Evolutionary conservation across 2,797 vertebrate genomes (phyloP).

Genomic region (Neopelma chrysocephalum): DNA sequence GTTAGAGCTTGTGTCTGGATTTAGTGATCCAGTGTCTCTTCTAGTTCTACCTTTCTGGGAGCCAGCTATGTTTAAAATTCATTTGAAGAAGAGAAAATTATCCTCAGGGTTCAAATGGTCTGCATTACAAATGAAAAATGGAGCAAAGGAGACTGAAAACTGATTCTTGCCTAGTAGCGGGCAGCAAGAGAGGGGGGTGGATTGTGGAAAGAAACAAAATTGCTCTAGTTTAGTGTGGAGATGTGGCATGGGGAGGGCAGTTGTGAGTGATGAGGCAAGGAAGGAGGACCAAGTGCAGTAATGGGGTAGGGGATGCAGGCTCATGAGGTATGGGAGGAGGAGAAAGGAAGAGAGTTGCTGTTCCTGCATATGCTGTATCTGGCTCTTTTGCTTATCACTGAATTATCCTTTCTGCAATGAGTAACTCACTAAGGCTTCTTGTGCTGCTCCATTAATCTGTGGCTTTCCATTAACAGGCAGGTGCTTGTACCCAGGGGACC

Average conservation of each 20-base stretch:
- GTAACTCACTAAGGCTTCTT: slow-evolving; percentile 54
- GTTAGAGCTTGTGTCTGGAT: background rate
- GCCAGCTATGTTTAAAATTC: background rate
- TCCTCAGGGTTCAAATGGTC: background rate
- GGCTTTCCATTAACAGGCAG: slow-evolving; percentile 70
- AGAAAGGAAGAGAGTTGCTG: background rate
- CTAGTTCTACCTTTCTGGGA: background rate
- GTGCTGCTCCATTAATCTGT: slow-evolving; percentile 55
- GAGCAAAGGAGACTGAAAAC: background rate
- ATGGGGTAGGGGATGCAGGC: background rate
- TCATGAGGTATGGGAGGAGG: background rate
- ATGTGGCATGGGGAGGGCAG: background rate
- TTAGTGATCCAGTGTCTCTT: background rate
- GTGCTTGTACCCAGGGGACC: slow-evolving; percentile 51
- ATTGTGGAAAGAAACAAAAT: background rate
- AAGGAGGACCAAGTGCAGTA: background rate
- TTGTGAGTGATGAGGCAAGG: background rate
- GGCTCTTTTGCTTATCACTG: slow-evolving; percentile 3
- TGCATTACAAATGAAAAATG: slow-evolving; percentile 5
- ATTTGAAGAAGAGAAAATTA: background rate
- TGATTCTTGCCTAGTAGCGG: background rate
- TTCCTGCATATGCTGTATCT: background rate
- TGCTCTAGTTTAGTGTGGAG: background rate
- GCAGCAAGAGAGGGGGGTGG: background rate
- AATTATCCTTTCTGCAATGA: slow-evolving; percentile 18